Base-by-base conservation (phyloP, 2,888 invertebrate genomes). In the Ochropleura leucogaster region DNA sequence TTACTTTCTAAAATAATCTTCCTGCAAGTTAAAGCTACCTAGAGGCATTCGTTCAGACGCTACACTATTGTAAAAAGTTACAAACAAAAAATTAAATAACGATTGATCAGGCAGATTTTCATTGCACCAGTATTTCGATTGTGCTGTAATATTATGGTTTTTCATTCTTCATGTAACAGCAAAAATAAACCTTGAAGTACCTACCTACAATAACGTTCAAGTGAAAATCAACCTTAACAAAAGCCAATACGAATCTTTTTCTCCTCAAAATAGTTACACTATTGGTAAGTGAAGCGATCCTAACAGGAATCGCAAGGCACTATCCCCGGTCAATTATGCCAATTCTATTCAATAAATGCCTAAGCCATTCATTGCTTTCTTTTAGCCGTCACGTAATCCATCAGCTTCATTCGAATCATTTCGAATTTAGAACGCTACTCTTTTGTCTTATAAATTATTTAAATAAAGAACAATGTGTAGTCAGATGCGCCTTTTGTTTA, bases 401-500 rank as follows among this genome's bases (percentile, higher is more conserved):
- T 72, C 68, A 63, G 47, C 62, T 14, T 75, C 71, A 72, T 51
- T 76, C 49, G 47, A 53, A 71, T 57, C 60, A 59, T 68, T 73
- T n/a, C 63, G 69, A 86, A 86, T 83, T 79, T 79, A 71, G 84
- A 77, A 85, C 86, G 74, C 86, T 89, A 67, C 78, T 88, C 89
- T 89, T 90, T 91, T 91, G 90, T 91, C 90, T 92, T 90, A 87
- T 87, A 88, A 88, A 89, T 90, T 89, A 92, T 90, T 89, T 91
- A 90, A 91, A 89, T 90, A 77, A 86, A 90, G 91, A 92, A 94
- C 94, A 93, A 93, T 93, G 91, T 85, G 84, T 87, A 86, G 88
- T 89, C 90, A 90, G 83, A 87, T 87, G 77, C 85, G 87, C 90
- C 92, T 93, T 93, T 93, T 93, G 93, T 93, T 93, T 92, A 91